A percentile compares a stretch with the other conserved stretches of the same genome.
phyloP scores from a whole-genome alignment of 2,113 vertebrate genomes.

The Baryphthengus martii region DNA sequence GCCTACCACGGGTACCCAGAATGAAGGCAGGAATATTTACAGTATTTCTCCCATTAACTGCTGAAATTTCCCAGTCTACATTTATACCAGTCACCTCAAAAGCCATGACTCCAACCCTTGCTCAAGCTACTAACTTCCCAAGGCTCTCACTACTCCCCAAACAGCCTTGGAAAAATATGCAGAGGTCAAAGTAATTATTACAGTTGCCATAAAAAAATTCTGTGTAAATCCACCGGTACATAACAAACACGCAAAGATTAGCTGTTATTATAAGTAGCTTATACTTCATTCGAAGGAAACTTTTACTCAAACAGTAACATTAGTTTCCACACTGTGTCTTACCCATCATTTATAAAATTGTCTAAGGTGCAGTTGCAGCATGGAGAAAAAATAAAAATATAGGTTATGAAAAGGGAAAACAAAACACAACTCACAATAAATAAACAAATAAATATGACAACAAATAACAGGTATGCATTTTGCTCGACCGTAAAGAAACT shows the following conservation, averaged over 20 bases:
- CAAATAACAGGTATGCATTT: not conserved
- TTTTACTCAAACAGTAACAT: constrained; percentile 20
- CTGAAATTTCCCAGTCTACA: not conserved
- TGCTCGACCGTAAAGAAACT: not conserved
- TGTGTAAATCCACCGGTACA: not conserved
- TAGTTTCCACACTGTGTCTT: constrained; percentile 64
- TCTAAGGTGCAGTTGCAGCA: constrained; percentile 85
- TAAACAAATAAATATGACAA: not conserved
- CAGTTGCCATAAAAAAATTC: not conserved
- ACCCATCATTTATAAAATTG: constrained; percentile 72
- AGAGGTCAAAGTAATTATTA: constrained; percentile 12
- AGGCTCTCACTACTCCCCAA: not conserved
- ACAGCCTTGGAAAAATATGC: constrained; percentile 31
- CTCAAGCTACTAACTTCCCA: constrained; percentile 1
- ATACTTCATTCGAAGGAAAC: not conserved
- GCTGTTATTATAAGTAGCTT: not conserved
- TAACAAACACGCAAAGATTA: constrained; percentile 4
- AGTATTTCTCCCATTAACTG: not conserved
- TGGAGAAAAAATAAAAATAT: constrained; percentile 82
- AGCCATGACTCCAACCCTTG: not conserved
- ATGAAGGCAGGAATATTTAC: not conserved
- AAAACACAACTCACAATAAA: constrained; percentile 11
- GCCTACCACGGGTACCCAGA: not conserved
- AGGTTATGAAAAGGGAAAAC: constrained; percentile 69
- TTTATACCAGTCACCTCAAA: not conserved